These are phyloP conservation scores for Cloeon dipterum DNA, from an alignment of 2,888 invertebrate genomes.

Conservation along the genomic window DNA sequence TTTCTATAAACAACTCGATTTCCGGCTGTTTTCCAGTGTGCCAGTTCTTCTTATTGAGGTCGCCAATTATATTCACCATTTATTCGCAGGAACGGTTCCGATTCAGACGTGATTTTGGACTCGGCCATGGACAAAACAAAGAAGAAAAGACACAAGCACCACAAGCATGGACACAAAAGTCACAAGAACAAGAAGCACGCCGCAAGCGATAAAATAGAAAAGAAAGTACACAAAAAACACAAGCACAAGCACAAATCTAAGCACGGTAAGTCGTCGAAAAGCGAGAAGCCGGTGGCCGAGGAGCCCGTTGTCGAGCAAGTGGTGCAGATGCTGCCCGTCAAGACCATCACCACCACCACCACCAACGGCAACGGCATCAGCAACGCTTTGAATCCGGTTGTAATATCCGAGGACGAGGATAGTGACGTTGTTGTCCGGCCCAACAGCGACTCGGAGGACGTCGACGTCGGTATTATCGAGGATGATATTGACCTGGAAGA, in stretches of 20 bases:
- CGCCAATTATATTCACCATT: too few relatives aligned
- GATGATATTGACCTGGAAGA: constrained; percentile 75
- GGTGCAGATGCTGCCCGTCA: background rate
- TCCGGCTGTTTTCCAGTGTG: too few relatives aligned
- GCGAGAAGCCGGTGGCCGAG: background rate
- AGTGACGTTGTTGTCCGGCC: background rate
- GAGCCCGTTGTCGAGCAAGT: background rate
- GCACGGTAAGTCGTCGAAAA: too few relatives aligned
- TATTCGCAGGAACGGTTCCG: too few relatives aligned
- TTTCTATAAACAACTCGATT: too few relatives aligned
- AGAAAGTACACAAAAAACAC: too few relatives aligned
- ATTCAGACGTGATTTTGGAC: background rate
- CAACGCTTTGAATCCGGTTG: background rate
- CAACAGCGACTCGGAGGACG: constrained; percentile 19
- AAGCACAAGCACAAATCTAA: too few relatives aligned
- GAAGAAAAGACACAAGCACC: constrained; percentile 1
- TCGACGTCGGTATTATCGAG: constrained; percentile 46
- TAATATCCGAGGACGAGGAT: background rate
- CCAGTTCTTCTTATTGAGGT: too few relatives aligned
- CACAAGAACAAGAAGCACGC: background rate
- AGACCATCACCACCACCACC: too few relatives aligned
- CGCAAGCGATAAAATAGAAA: background rate
- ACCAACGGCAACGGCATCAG: background rate
- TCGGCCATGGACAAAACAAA: background rate
- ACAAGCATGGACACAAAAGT: background rate